phyloP scores from a whole-genome alignment of 92 coral and sea anemone species.

The Palythoa heliodiscus region DNA sequence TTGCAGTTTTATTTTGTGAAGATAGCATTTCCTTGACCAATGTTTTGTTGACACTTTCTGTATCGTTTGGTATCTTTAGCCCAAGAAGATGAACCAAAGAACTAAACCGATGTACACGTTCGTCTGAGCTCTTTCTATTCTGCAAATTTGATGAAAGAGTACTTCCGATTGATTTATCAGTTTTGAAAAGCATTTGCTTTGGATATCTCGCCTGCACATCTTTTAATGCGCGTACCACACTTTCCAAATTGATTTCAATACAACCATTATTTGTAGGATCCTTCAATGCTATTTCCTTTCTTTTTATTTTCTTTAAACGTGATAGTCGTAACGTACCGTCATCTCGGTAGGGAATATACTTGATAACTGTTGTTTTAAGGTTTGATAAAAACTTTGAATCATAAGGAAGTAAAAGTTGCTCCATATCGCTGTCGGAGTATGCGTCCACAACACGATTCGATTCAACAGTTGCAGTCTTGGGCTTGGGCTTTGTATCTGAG shows the following conservation, averaged over 20 bases:
- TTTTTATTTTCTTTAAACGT: slow-evolving; percentile 11
- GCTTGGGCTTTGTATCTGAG: neutral
- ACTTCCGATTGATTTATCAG: neutral
- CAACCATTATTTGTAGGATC: slow-evolving; percentile 8
- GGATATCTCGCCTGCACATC: neutral
- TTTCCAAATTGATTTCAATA: slow-evolving; percentile 21
- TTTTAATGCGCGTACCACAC: neutral
- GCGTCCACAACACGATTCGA: neutral
- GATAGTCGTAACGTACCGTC: slow-evolving; percentile 23
- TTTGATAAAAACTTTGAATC: slow-evolving; percentile 24
- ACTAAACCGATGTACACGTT: neutral
- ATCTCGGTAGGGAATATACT: slow-evolving; percentile 9
- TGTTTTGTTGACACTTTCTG: slow-evolving; percentile 26
- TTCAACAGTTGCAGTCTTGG: neutral
- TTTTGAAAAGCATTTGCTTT: neutral
- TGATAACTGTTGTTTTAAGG: slow-evolving; percentile 7
- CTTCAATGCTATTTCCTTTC: neutral
- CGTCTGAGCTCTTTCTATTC: neutral
- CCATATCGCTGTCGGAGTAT: neutral
- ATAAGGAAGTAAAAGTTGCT: slow-evolving; percentile 27
- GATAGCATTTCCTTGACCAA: slow-evolving; percentile 8
- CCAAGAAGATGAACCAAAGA: slow-evolving; percentile 28
- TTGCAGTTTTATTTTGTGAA: neutral
- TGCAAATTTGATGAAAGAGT: neutral
- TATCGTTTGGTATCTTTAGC: slow-evolving; percentile 26